phyloP scores from a whole-genome alignment of 1,140 invertebrate species.

The Macrobrachium rosenbergii region DNA sequence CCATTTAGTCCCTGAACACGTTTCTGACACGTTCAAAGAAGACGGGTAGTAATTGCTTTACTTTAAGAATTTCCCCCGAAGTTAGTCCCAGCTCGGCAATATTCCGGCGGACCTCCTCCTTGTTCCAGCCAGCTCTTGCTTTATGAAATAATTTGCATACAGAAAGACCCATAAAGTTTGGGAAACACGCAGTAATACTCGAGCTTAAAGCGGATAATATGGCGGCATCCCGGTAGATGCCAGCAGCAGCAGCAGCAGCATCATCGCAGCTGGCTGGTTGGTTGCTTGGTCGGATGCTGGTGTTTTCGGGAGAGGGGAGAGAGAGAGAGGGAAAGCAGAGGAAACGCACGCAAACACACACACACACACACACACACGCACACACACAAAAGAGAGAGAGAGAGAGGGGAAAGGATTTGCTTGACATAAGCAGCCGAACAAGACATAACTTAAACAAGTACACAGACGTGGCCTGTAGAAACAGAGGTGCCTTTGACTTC shows the following conservation, averaged over 20 bases:
- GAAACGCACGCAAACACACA: background rate
- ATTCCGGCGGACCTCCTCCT: conserved; percentile 37
- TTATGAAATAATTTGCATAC: conserved; percentile 64
- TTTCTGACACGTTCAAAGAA: conserved; percentile 16
- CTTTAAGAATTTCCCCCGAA: conserved; percentile 36
- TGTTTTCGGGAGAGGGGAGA: background rate
- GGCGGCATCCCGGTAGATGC: conserved; percentile 55
- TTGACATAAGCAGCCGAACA: background rate
- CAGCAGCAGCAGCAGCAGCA: conserved; percentile 30
- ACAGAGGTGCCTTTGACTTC: background rate
- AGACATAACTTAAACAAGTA: background rate
- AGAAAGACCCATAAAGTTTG: conserved; percentile 58
- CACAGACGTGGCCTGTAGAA: background rate
- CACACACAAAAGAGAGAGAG: background rate
- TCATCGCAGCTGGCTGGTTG: background rate
- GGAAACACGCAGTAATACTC: conserved; percentile 61
- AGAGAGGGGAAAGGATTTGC: background rate
- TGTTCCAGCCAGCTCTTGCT: conserved; percentile 54
- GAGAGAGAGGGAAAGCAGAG: conserved; percentile 6
- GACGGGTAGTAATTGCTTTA: conserved; percentile 38
- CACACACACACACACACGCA: background rate
- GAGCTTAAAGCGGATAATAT: conserved; percentile 63
- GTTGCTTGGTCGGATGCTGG: no score
- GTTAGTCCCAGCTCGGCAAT: conserved; percentile 15
- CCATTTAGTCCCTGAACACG: background rate